Evolutionary conservation across 1,140 invertebrate species (phyloP), one percentile per base, ranked within the genome.

Genomic region (Doryteuthis pealeii): DNA sequence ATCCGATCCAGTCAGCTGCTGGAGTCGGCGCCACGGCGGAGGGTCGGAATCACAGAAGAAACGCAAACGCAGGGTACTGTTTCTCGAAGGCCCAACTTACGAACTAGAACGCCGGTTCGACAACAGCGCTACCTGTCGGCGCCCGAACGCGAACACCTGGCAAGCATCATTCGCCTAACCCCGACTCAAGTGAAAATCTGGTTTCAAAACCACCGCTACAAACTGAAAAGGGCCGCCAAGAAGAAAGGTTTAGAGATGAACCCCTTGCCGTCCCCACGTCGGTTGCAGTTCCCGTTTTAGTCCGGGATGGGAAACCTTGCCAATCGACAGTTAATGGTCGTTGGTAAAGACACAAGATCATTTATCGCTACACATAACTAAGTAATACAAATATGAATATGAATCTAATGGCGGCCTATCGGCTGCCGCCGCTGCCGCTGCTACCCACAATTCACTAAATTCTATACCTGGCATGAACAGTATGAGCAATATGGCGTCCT

Each of bases 21-120:
- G 49, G 35, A 31, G n/a, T n/a, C n/a, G n/a, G n/a, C n/a, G 62
- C n/a, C n/a, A n/a, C n/a, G n/a, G n/a, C n/a, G 58, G 49, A 22
- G 45, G 35, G 18, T 35, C n/a, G 14, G 74, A 81, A 62, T 67
- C 69, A 35, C 78, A 81, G 69, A 86, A 98, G 88, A 98, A 98
- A 84, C 90, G 97, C 33, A 99, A 99, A 88, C 91, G 97, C 43
- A 91, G 98, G 0, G 96, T 99, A 0, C 90, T 99, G 0, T 99
- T 99, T 86, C 97, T 96, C 31, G 98, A 99, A 87, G 93, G 95
- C 0, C 97, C 99, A 86, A 99, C 96, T 0, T 97, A 94, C 85
- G 96, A 98, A 85, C 85, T 99, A 76, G 96, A 99, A 85, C 90
- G 96, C 81, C 90, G 96, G 66, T 99, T 99, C 91, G 96, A n/a